These are phyloP conservation scores for Lamellibrachia luymesi DNA, from an alignment of 1,140 invertebrate genomes.

Conservation along the genomic window DNA sequence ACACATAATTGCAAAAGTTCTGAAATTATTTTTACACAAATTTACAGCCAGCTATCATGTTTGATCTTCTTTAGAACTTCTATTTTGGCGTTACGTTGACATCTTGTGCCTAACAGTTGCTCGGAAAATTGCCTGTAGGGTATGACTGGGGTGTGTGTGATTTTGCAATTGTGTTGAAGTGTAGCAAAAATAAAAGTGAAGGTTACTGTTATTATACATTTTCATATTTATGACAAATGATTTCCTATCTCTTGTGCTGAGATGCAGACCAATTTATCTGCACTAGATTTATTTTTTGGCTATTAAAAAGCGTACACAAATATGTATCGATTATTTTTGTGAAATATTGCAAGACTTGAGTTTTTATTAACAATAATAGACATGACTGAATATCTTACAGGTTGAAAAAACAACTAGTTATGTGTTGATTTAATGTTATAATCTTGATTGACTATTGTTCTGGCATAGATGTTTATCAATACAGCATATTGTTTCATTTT, in stretches of 20 bases:
- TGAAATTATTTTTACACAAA: background rate
- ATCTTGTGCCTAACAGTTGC: background rate
- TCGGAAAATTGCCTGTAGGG: background rate
- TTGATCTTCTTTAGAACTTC: background rate
- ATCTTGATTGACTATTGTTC: background rate
- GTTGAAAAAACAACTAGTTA: background rate
- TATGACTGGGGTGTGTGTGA: background rate
- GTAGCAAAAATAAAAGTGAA: background rate
- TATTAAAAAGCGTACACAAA: background rate
- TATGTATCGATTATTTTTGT: background rate
- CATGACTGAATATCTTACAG: background rate
- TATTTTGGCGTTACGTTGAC: background rate
- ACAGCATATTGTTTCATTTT: background rate
- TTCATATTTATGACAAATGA: background rate
- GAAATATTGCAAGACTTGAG: background rate
- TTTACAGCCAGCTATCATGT: background rate
- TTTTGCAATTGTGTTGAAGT: background rate
- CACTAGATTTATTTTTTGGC: background rate
- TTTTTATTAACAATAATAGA: background rate
- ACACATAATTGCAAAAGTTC: background rate
- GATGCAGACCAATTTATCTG: background rate
- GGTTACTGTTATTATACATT: background rate
- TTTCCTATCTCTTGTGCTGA: no score
- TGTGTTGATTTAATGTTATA: background rate
- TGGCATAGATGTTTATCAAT: background rate